Conservation (phyloP, 2,113 vertebrate genomes). For the Phyllopteryx taeniolatus region DNA sequence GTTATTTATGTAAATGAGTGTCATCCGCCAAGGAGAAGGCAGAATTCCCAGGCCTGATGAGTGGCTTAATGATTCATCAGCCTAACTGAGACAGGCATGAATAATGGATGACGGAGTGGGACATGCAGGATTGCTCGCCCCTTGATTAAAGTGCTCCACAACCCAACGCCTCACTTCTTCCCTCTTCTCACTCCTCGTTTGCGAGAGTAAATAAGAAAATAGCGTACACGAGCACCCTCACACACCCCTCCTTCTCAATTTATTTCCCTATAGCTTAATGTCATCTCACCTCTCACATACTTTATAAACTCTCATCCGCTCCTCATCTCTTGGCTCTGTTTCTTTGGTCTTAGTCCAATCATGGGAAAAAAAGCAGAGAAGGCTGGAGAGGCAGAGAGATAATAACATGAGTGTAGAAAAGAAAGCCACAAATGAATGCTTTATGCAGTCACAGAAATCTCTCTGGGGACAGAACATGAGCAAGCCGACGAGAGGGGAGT, state of each 20-base stretch:
- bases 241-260: slow-evolving; percentile 27
- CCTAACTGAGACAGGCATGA: slow-evolving; percentile 69
- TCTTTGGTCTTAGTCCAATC: slow-evolving; percentile 66
- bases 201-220: slow-evolving; percentile 40
- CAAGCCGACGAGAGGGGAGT: slow-evolving; percentile 31
- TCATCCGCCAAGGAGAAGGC: slow-evolving; percentile 59
- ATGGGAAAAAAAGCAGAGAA: slow-evolving; percentile 21
- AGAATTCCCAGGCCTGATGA: slow-evolving; percentile 72
- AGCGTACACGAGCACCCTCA: slow-evolving; percentile 5
- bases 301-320: slow-evolving; percentile 60
- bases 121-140: slow-evolving; percentile 70
- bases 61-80: slow-evolving; percentile 77
- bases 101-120: slow-evolving; percentile 74
- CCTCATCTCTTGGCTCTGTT: slow-evolving; percentile 53
- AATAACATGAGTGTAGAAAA: slow-evolving; percentile 10
- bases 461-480: slow-evolving; percentile 49
- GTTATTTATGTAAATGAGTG: slow-evolving; percentile 71
- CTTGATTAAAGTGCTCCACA: slow-evolving; percentile 73
- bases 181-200: slow-evolving; percentile 46
- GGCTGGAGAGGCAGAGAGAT: slow-evolving; percentile 7
- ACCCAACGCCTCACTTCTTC: slow-evolving; percentile 67
- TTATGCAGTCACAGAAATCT: slow-evolving; percentile 50
- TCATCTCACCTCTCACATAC: slow-evolving; percentile 61
- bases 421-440: slow-evolving; percentile 53
- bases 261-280: slow-evolving; percentile 50